Percentiles rank a stretch among this genome's conserved stretches.
Evolutionary conservation across 2,888 invertebrate species (phyloP).

Genomic region (Drosophila hamatofila): DNA sequence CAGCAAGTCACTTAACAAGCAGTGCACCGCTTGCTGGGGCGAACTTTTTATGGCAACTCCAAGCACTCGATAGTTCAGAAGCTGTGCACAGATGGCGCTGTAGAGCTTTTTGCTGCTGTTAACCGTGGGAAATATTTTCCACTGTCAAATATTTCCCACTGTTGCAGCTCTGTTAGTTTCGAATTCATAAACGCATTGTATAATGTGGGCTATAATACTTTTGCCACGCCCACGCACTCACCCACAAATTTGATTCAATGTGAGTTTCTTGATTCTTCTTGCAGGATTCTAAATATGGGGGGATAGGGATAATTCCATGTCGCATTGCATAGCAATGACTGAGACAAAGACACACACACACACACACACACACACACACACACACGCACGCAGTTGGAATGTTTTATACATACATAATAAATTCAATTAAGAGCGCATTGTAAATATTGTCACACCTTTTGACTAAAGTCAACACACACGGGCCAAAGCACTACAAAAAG

Average conservation of each 20-base stretch:
- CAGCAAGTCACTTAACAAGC: background rate
- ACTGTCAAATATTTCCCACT: background rate
- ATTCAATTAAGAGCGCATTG: slow-evolving; percentile 67
- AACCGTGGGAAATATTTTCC: background rate
- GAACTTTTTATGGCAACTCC: slow-evolving; percentile 5
- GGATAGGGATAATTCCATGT: background rate
- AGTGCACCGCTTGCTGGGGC: background rate
- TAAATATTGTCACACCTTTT: slow-evolving; percentile 71
- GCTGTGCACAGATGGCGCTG: background rate
- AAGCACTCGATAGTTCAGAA: background rate
- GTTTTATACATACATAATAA: slow-evolving; percentile 36
- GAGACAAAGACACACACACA: too few species aligned
- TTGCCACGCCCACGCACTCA: slow-evolving; percentile 4
- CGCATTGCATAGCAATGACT: background rate
- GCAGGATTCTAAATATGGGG: background rate
- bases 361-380: background rate
- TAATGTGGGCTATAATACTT: background rate
- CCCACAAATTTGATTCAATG: background rate
- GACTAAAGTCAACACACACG: slow-evolving; percentile 53
- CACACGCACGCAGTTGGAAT: background rate
- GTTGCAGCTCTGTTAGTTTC: background rate
- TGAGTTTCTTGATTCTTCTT: background rate
- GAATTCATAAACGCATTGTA: background rate
- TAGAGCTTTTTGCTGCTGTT: background rate
- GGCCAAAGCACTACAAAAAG: slow-evolving; percentile 33